Conservation (phyloP, 2,113 vertebrate species). For the Chitala chitala region DNA sequence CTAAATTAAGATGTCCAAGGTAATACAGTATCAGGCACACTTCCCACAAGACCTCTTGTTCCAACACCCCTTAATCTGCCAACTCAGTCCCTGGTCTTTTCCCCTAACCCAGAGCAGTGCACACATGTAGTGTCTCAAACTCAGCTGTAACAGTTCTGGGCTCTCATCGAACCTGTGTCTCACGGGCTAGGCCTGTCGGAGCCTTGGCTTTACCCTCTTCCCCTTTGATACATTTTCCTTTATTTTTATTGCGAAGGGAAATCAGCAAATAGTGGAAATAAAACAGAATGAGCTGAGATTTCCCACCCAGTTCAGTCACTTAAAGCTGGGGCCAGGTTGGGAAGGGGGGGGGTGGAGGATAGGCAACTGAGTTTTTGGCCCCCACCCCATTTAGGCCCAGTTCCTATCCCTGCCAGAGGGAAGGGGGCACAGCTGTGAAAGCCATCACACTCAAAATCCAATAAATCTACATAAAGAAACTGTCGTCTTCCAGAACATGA, state of each 20-base stretch:
- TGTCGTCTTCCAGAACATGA: slow-evolving; percentile 13
- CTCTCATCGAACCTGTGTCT: too few species aligned
- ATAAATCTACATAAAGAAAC: slow-evolving; percentile 22
- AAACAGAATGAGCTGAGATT: neutral
- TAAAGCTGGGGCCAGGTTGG: neutral
- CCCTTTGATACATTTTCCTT: too few species aligned
- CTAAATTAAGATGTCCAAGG: too few species aligned
- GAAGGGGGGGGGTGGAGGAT: neutral
- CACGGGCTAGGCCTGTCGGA: too few species aligned
- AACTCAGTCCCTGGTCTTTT: too few species aligned
- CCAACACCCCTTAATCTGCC: too few species aligned
- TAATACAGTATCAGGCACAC: too few species aligned
- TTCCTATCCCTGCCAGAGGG: slow-evolving; percentile 15
- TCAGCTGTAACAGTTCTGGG: too few species aligned
- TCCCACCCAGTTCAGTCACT: neutral
- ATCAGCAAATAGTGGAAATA: neutral
- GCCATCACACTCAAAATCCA: slow-evolving; percentile 16
- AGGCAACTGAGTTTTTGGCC: neutral
- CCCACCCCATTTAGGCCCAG: neutral
- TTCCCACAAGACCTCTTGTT: too few species aligned
- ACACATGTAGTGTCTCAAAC: too few species aligned
- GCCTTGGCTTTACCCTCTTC: neutral
- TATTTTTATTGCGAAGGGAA: neutral
- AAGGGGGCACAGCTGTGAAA: slow-evolving; percentile 23
- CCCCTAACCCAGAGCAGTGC: too few species aligned